Percentiles rank a stretch among this genome's conserved stretches.
These are phyloP conservation scores for Zaprionus capensis DNA, from an alignment of 1,140 invertebrate species.

Conservation along the genomic window DNA sequence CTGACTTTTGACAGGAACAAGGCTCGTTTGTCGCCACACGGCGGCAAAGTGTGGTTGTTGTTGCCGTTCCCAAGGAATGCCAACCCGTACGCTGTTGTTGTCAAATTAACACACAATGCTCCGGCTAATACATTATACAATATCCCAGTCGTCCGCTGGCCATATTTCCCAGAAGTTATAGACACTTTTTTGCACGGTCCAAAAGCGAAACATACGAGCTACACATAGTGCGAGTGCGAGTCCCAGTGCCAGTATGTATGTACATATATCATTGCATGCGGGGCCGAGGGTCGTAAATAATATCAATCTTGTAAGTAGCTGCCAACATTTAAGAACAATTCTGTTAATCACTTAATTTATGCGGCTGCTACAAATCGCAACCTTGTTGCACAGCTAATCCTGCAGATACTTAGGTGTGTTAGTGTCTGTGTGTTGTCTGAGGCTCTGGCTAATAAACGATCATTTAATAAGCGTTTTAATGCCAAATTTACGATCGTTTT, in stretches of 20 bases:
- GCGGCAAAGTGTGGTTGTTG: constrained; percentile 63
- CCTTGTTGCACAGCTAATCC: constrained; percentile 65
- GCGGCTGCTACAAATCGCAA: constrained; percentile 72
- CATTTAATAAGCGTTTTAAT: constrained; percentile 84
- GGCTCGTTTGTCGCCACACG: constrained; percentile 73
- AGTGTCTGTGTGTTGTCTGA: constrained; percentile 3
- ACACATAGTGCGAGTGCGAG: background rate
- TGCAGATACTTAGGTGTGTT: constrained; percentile 6
- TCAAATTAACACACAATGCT: constrained; percentile 81
- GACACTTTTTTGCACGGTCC: constrained; percentile 41
- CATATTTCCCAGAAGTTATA: constrained; percentile 67
- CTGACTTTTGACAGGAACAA: constrained; percentile 78
- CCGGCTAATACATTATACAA: constrained; percentile 79
- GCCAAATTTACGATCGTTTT: constrained; percentile 84
- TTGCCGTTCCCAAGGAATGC: constrained; percentile 64
- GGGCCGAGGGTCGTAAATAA: constrained; percentile 58
- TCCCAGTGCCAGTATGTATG: background rate
- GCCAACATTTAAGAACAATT: constrained; percentile 74
- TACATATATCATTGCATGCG: constrained; percentile 10
- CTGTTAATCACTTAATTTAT: constrained; percentile 77
- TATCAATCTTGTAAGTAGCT: constrained; percentile 74
- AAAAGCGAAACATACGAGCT: constrained; percentile 3
- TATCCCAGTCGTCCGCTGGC: constrained; percentile 28
- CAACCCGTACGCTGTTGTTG: constrained; percentile 36
- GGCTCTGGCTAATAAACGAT: constrained; percentile 73